Evolutionary conservation across 2,113 vertebrate species (phyloP), one percentile per base, ranked within the genome.

Genomic region (Neomonachus schauinslandi): DNA sequence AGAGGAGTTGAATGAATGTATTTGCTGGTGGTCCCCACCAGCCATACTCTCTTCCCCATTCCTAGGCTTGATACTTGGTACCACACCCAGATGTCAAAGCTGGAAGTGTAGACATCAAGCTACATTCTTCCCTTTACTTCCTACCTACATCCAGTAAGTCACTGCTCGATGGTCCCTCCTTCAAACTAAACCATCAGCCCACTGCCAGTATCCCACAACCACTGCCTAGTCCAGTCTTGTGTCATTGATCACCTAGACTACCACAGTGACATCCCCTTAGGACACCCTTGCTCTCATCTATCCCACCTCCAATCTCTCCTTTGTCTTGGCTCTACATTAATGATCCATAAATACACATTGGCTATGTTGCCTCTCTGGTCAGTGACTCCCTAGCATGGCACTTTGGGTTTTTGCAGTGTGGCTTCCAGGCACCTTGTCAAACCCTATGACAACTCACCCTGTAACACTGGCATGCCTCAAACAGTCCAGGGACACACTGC

Each of bases 391-490:
- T 26, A 55, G 4, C 63, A 13, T 2, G 14, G 19, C 3, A 21
- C n/a, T 7, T n/a, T 33, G 13, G 28, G 16, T 36, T 67, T 95
- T 69, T 77, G 69, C 1, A 14, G 42, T 33, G 33, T 28, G 36
- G 8, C 5, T 49, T 93, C 51, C 76, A 88, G 36, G 28, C 28
- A 55, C 21, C 49, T 8, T 12, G 5, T 53, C 19, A 42, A 86
- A 24, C 51, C 31, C 39, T 69, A 7, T 24, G 33, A 14, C 42
- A 28, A 16, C n/a, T 51, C 65, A 31, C 3, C 36, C n/a, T 46
- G 16, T 8, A 28, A 18, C 19, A 11, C 51, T 1, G 6, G 0
- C 21, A n/a, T 26, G 26, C 42, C 5, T 67, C 92, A 46, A 1
- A 33, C 2, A 55, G 42, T 63, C n/a, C 22, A 28, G 39, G 59